These are phyloP conservation scores for Octomys mimax DNA, from an alignment of 2,797 vertebrate species.

Conservation along the genomic window DNA sequence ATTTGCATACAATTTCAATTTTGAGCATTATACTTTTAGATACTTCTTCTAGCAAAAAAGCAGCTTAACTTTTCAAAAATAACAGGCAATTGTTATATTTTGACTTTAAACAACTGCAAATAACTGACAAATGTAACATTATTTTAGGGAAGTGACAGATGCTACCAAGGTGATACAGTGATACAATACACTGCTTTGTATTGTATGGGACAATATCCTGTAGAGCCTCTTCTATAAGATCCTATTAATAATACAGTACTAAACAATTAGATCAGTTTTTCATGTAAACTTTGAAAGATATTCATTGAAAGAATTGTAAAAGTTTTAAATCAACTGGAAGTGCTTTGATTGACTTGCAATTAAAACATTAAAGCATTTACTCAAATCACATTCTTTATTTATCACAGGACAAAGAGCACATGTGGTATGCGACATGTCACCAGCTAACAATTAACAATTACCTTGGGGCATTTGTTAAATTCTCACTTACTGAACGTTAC, in stretches of 20 bases:
- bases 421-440: constrained; percentile 73
- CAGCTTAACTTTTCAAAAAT: constrained; percentile 7
- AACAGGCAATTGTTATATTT: constrained; percentile 6
- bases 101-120: constrained; percentile 41
- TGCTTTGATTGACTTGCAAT: constrained; percentile 52
- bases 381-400: constrained; percentile 67
- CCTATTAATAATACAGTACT: constrained; percentile 44
- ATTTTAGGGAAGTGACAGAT: neutral
- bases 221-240: neutral
- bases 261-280: constrained; percentile 62
- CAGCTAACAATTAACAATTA: constrained; percentile 82
- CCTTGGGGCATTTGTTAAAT: constrained; percentile 75
- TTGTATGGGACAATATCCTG: neutral
- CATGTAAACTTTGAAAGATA: constrained; percentile 59
- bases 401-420: constrained; percentile 48
- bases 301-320: constrained; percentile 34
- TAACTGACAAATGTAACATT: constrained; percentile 28
- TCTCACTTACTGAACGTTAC: constrained; percentile 72
- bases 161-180: neutral
- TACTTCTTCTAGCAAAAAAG: constrained; percentile 43
- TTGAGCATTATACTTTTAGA: neutral
- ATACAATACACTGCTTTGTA: neutral
- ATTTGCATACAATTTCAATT: constrained; percentile 15
- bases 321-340: neutral
- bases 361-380: constrained; percentile 75